Base-by-base conservation (phyloP, 1,140 invertebrate species). In the Tribolium castaneum region DNA sequence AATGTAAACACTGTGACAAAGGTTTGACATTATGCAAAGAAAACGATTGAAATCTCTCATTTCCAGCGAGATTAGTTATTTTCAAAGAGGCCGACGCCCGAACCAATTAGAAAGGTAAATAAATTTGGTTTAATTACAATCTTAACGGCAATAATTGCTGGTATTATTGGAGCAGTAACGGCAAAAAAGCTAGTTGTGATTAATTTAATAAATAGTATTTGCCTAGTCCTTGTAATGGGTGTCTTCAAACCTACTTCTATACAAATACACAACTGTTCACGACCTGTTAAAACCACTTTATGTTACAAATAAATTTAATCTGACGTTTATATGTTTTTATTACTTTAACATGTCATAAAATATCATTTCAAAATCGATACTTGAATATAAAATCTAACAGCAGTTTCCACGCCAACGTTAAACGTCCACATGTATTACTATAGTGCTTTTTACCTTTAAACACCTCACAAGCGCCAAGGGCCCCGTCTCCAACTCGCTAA, bases 301-400 rank as follows among this genome's bases (percentile, higher is more conserved):
- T 80, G 76, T 78, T 78, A 75, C 76, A 77, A 80, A 80, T 80
- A 80, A 80, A 80, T 80, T 80, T 78, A 78, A 78, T 80, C 79
- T 78, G 79, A 80, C 79, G 76, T 73, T 75, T 80, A 80, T 80
- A 78, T 78, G 79, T 80, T 80, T 80, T 80, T 80, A 80, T 78
- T 77, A 78, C 76, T 76, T 80, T 80, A 78, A 78, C 79, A 78
- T 78, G 76, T 80, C 73, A 78, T 80, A 80, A 80, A 80, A 75
- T 80, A 80, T 80, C 79, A 75, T 78, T 80, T 78, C 79, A 80
- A 78, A 78, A 80, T 77, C 75, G 75, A 77, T 77, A 77, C 34
- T 54, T 34, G 62, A 77, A 72, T 72, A 77, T 77, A 77, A 77
- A 77, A 77, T 77, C 76, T 77, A 76, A 77, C 76, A 77, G 59